phyloP scores from a whole-genome alignment of 2,888 invertebrate genomes.

The Cylloceria caligata region DNA sequence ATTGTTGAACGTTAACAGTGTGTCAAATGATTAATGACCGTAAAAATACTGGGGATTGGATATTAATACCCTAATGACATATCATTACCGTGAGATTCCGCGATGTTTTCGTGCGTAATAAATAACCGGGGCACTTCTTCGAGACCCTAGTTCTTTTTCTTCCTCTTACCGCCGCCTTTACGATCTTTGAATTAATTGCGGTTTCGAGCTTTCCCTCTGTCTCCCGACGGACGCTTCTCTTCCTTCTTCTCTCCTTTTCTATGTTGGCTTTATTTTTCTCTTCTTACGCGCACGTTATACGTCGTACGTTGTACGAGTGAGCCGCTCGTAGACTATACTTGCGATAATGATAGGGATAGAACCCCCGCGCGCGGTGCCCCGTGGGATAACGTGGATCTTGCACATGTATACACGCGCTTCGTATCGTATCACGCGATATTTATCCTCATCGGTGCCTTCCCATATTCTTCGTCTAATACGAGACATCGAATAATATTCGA shows the following conservation, averaged over 20 bases:
- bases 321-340: slow-evolving; percentile 68
- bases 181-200: slow-evolving; percentile 66
- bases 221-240: slow-evolving; percentile 19
- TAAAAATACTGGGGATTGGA: slow-evolving; percentile 66
- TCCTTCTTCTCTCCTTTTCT: slow-evolving; percentile 33
- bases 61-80: slow-evolving; percentile 67
- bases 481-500: not conserved
- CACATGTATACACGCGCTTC: slow-evolving; percentile 52
- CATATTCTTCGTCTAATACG: slow-evolving; percentile 22
- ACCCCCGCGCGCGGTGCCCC: slow-evolving; percentile 46
- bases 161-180: slow-evolving; percentile 45
- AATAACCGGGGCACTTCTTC: slow-evolving; percentile 64
- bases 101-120: slow-evolving; percentile 65
- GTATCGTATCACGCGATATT: slow-evolving; percentile 69
- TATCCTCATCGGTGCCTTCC: slow-evolving; percentile 42
- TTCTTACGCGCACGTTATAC: slow-evolving; percentile 41
- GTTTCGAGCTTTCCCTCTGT: slow-evolving; percentile 53
- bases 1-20: slow-evolving; percentile 51
- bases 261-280: slow-evolving; percentile 46
- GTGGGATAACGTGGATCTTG: slow-evolving; percentile 63
- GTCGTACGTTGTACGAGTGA: slow-evolving; percentile 45
- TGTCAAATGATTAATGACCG: slow-evolving; percentile 69
- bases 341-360: slow-evolving; percentile 68
- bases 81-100: slow-evolving; percentile 61
- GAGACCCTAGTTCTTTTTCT: slow-evolving; percentile 29